A percentile compares a stretch with the other conserved stretches of the same genome.
phyloP scores from a whole-genome alignment of 2,797 vertebrate species.

The Cirrhinus mrigala region DNA sequence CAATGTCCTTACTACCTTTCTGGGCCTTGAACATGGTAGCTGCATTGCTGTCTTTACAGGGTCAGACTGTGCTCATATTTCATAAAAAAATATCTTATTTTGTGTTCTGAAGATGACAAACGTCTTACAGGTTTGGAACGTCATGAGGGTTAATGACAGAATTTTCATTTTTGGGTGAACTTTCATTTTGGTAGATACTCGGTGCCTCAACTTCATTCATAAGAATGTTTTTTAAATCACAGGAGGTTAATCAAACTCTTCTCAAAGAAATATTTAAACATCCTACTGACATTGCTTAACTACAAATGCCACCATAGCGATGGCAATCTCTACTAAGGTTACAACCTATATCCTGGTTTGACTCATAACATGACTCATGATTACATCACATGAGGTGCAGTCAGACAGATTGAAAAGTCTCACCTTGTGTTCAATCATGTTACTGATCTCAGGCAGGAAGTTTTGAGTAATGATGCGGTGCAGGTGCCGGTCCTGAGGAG shows the following conservation, averaged over 20 bases:
- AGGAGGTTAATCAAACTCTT: not conserved
- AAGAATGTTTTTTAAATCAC: not conserved
- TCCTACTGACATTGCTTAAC: not conserved
- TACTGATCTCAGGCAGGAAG: conserved; percentile 97
- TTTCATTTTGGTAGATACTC: too few species aligned
- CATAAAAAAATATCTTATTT: too few species aligned
- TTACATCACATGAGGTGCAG: conserved; percentile 10
- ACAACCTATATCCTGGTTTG: not conserved
- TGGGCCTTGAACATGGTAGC: too few species aligned
- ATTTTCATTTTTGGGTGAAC: too few species aligned
- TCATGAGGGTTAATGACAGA: too few species aligned
- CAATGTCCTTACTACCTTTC: too few species aligned
- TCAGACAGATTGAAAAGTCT: conserved; percentile 50
- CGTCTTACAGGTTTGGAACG: too few species aligned
- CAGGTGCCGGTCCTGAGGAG: conserved; percentile 92
- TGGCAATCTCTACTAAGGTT: not conserved
- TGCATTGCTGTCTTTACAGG: too few species aligned
- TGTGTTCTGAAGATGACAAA: too few species aligned
- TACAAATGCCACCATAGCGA: not conserved
- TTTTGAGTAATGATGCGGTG: conserved; percentile 96
- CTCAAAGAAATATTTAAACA: not conserved
- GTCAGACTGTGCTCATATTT: too few species aligned
- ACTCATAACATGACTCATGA: conserved; percentile 1
- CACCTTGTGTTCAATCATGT: conserved; percentile 98
- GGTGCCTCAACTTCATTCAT: not conserved